phyloP scores from a whole-genome alignment of 2,888 invertebrate species.

The Tetrapedia diversipes region DNA sequence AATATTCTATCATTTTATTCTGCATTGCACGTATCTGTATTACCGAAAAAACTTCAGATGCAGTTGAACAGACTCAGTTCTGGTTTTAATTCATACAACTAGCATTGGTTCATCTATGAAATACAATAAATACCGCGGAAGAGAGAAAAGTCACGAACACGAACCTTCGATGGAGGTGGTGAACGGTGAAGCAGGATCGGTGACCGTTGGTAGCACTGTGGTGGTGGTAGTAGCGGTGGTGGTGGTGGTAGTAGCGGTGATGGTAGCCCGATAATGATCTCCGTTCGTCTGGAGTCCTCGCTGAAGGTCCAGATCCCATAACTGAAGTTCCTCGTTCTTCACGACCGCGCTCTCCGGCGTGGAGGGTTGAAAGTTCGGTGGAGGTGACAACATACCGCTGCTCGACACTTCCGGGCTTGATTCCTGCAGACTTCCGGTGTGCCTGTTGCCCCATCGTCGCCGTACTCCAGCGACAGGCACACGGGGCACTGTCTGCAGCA shows the following conservation, averaged over 20 bases:
- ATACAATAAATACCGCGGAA: background rate
- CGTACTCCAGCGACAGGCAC: conserved; percentile 79
- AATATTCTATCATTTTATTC: too few species aligned
- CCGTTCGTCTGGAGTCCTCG: conserved; percentile 73
- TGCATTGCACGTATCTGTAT: too few species aligned
- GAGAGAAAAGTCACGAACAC: conserved; percentile 2
- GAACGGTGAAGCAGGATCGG: conserved; percentile 71
- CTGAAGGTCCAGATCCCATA: conserved; percentile 90
- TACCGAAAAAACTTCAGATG: too few species aligned
- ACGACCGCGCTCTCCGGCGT: conserved; percentile 87
- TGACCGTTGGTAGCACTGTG: conserved; percentile 58
- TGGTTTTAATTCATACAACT: too few species aligned
- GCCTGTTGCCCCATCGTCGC: conserved; percentile 77
- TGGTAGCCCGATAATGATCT: conserved; percentile 43
- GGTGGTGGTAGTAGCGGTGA: conserved; percentile 39
- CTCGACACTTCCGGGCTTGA: conserved; percentile 81
- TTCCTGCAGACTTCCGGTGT: conserved; percentile 75
- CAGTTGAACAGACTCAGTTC: too few species aligned
- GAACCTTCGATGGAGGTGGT: conserved; percentile 77
- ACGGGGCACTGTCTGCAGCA: conserved; percentile 79
- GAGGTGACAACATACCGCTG: conserved; percentile 85
- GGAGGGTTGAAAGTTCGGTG: conserved; percentile 88
- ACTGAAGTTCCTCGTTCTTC: conserved; percentile 89
- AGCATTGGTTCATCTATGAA: background rate
- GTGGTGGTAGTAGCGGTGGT: conserved; percentile 44